Conservation (phyloP, 2,888 invertebrate genomes). For the Hirtodrosophila duncani region DNA sequence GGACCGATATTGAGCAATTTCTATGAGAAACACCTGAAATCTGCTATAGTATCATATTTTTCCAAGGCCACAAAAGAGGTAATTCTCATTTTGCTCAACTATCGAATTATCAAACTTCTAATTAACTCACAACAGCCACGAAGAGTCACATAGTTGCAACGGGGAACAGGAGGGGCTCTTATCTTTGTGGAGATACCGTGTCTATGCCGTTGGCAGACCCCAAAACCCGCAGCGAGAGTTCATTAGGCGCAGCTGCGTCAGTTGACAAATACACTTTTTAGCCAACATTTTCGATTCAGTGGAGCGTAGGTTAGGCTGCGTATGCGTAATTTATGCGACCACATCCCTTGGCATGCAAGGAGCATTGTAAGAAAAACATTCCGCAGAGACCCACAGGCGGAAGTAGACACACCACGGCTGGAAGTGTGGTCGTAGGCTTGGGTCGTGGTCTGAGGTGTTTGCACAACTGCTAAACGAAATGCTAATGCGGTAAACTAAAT, state of each 20-base stretch:
- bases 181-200: constrained; percentile 20
- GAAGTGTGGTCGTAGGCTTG: background rate
- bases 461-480: constrained; percentile 68
- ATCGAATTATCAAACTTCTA: constrained; percentile 58
- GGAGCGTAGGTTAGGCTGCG: constrained; percentile 40
- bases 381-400: too few relatives aligned
- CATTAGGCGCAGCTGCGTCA: constrained; percentile 57
- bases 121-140: constrained; percentile 48
- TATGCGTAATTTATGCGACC: constrained; percentile 65
- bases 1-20: too few relatives aligned
- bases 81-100: constrained; percentile 32
- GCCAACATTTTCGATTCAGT: constrained; percentile 36
- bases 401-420: too few relatives aligned
- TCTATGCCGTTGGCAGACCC: too few relatives aligned
- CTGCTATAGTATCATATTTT: too few relatives aligned
- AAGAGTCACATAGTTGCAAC: constrained; percentile 14
- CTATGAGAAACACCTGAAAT: too few relatives aligned
- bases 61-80: constrained; percentile 55
- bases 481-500: constrained; percentile 72
- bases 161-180: constrained; percentile 25
- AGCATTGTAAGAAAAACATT: constrained; percentile 30
- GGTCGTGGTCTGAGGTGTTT: constrained; percentile 46
- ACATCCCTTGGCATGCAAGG: constrained; percentile 7
- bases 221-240: constrained; percentile 53
- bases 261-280: constrained; percentile 52